Conservation (phyloP, 2,888 invertebrate species). For the Drosophila trichaetosa region DNA sequence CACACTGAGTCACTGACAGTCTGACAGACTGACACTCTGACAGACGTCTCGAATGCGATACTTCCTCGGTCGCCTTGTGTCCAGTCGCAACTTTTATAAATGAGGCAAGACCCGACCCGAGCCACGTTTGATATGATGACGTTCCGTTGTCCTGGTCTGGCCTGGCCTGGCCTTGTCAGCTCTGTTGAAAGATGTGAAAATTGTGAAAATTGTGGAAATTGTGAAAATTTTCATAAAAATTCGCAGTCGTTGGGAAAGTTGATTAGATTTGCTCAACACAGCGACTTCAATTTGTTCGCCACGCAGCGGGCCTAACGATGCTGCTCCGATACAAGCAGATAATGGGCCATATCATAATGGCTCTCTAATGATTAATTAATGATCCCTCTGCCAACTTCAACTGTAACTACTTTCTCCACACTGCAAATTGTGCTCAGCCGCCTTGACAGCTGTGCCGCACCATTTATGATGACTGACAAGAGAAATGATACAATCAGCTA, state of each 20-base stretch:
- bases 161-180: slow-evolving; percentile 22
- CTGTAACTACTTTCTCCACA: slow-evolving; percentile 3
- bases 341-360: slow-evolving; percentile 7
- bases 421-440: background rate
- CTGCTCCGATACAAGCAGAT: slow-evolving; percentile 26
- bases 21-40: slow-evolving; percentile 26
- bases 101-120: slow-evolving; percentile 34
- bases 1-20: slow-evolving; percentile 60
- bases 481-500: slow-evolving; percentile 25
- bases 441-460: slow-evolving; percentile 35
- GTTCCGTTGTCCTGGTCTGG: slow-evolving; percentile 1
- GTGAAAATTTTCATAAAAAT: slow-evolving; percentile 49
- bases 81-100: slow-evolving; percentile 55
- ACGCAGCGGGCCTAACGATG: slow-evolving; percentile 65
- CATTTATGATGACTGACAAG: slow-evolving; percentile 32
- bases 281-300: slow-evolving; percentile 60
- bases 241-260: slow-evolving; percentile 46
- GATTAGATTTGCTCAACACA: slow-evolving; percentile 54
- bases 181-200: slow-evolving; percentile 51
- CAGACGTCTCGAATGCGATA: slow-evolving; percentile 25
- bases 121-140: slow-evolving; percentile 9
- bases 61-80: slow-evolving; percentile 10
- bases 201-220: slow-evolving; percentile 65
- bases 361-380: slow-evolving; percentile 31
- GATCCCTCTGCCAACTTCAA: slow-evolving; percentile 3